A percentile compares a stretch with the other conserved stretches of the same genome.
phyloP scores from a whole-genome alignment of 2,113 vertebrate genomes.

The Hymenochirus boettgeri region DNA sequence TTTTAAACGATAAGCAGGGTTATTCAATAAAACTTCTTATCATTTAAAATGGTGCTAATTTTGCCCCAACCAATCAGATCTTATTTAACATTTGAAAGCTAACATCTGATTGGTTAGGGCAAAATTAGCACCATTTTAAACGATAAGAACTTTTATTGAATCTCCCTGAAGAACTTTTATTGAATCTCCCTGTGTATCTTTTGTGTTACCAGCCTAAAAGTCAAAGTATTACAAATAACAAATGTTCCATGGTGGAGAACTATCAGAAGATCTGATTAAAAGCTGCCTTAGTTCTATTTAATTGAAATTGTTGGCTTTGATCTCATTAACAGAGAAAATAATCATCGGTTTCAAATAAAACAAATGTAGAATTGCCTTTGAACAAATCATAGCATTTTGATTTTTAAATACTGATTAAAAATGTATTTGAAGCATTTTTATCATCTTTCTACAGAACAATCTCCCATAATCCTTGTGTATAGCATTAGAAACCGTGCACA shows the following conservation, averaged over 20 bases:
- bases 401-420: conserved; percentile 10
- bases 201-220: background rate
- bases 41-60: no score
- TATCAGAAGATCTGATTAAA: conserved; percentile 40
- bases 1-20: no score
- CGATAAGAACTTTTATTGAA: no score
- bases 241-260: conserved; percentile 16
- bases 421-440: background rate
- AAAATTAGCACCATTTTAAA: no score
- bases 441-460: background rate
- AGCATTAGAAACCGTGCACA: background rate
- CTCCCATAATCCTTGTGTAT: background rate
- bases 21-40: no score
- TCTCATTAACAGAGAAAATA: conserved; percentile 34
- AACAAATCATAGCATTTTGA: conserved; percentile 25
- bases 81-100: no score
- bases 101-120: no score
- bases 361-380: conserved; percentile 27
- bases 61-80: no score
- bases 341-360: conserved; percentile 29
- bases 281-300: conserved; percentile 26
- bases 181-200: no score
- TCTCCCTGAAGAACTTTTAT: no score
- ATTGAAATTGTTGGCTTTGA: conserved; percentile 41
- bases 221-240: conserved; percentile 24